These are phyloP conservation scores for Melozone crissalis DNA, from an alignment of 2,113 vertebrate species.

Conservation along the genomic window DNA sequence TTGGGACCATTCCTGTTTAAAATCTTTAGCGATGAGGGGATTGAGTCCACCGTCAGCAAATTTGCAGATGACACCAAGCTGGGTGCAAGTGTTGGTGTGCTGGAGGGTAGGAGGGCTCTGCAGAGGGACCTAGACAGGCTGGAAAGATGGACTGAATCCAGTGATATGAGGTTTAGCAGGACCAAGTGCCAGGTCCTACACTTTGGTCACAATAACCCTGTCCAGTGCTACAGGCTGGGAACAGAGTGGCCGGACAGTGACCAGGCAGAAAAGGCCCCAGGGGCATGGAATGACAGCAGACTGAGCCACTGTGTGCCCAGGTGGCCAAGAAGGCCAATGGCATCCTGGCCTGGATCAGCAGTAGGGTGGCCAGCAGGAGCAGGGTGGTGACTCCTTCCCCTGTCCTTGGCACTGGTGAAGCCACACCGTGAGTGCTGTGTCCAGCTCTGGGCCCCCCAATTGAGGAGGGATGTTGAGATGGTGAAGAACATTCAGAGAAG, in stretches of 20 bases:
- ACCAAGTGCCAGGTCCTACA: accelerated
- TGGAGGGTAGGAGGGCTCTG: neutral
- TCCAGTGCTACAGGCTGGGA: neutral
- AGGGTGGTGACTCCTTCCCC: too few species aligned
- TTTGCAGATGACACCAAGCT: neutral
- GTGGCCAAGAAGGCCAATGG: neutral
- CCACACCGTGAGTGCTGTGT: too few species aligned
- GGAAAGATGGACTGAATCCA: neutral
- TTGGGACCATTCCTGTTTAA: neutral
- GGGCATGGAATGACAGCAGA: too few species aligned
- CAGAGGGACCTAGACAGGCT: neutral
- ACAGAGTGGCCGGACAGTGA: neutral
- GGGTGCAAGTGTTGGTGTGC: accelerated
- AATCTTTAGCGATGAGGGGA: neutral
- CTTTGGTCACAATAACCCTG: neutral
- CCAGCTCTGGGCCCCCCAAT: too few species aligned
- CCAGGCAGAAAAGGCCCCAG: neutral
- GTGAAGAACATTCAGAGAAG: too few species aligned
- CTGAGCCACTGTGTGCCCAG: neutral
- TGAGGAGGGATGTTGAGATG: too few species aligned
- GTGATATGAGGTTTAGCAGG: neutral
- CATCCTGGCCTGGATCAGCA: neutral
- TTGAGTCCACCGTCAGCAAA: neutral
- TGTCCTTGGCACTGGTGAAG: too few species aligned
- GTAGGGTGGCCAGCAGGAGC: too few species aligned